Evolutionary conservation across 2,888 invertebrate species (phyloP), one percentile per base, ranked within the genome.

Genomic region (Drosophila atroscutellata): DNA sequence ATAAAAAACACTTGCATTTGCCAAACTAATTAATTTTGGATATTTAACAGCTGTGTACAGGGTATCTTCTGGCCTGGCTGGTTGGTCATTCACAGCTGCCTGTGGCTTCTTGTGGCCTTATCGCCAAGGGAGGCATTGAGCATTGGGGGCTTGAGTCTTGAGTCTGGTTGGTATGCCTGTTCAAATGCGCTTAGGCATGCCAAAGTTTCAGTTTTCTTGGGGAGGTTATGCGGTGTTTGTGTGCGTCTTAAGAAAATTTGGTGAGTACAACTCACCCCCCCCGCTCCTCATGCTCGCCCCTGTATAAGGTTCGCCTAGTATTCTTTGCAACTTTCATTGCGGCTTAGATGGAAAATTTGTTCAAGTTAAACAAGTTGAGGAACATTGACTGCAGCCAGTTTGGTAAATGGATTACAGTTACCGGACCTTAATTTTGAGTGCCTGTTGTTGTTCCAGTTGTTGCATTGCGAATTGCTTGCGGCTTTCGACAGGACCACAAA

Each of bases 261-360:
- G 39, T 15, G 39, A 30, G 47, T 47, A 34, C 30, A 24, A 39
- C 58, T 34, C 24, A n/a, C 47, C 3, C n/a, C 2, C 9, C 20
- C 28, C n/a, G n/a, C 5, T 8, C 15, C 9, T 9, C 9, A 0
- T 15, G 9, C 18, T 7, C 2, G n/a, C 18, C 32, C 20, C 2
- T 24, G 18, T 0, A 5, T 13, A 2, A 7, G 47, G 36, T 58
- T 45, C 20, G 45, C 20, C 15, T 4, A 45, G 15, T 15, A 15
- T 45, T 45, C 61, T 69, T 51, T 64, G 62, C 49, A 76, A 80
- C 81, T 73, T 86, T 70, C 69, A 45, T 55, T 70, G 81, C 67
- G 83, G 86, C 86, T 86, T 83, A 73, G 70, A 70, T 55, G 45
- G 65, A 59, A 83, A 81, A 81, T 81, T 83, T 86, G 77, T 56